phyloP scores from a whole-genome alignment of 2,113 vertebrate species.

The Menura novaehollandiae region DNA sequence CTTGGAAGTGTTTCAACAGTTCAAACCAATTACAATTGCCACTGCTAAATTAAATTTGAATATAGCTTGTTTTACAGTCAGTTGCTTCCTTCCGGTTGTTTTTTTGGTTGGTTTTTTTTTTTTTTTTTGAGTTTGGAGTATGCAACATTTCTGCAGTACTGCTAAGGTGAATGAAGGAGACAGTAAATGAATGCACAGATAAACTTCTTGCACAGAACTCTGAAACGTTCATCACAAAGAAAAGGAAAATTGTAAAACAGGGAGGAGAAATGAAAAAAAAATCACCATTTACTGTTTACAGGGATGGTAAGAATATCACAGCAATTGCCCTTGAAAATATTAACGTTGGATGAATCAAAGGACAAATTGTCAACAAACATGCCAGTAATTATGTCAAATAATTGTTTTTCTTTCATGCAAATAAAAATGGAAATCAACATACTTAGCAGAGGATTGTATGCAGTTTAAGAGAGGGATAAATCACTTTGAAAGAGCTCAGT shows the following conservation, averaged over 20 bases:
- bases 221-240: not conserved
- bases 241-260: not conserved
- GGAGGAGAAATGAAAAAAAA: not conserved
- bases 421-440: constrained; percentile 41
- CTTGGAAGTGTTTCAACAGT: constrained; percentile 13
- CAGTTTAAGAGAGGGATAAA: constrained; percentile 11
- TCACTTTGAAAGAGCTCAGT: not conserved
- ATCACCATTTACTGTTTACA: not conserved
- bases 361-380: not conserved
- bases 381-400: constrained; percentile 35
- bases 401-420: constrained; percentile 33
- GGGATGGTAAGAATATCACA: not conserved
- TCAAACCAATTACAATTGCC: not conserved
- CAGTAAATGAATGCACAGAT: not conserved
- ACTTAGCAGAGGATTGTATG: not conserved
- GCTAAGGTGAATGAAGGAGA: not conserved
- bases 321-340: not conserved
- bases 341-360: not conserved
- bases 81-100: not conserved
- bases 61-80: constrained; percentile 1
- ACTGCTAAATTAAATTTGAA: constrained; percentile 6
- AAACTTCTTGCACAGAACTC: not conserved
- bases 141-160: not conserved
- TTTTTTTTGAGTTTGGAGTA: not conserved
- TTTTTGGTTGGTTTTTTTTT: not conserved